These are phyloP conservation scores for Argyresthia albistria DNA, from an alignment of 2,888 invertebrate species.

Conservation along the genomic window DNA sequence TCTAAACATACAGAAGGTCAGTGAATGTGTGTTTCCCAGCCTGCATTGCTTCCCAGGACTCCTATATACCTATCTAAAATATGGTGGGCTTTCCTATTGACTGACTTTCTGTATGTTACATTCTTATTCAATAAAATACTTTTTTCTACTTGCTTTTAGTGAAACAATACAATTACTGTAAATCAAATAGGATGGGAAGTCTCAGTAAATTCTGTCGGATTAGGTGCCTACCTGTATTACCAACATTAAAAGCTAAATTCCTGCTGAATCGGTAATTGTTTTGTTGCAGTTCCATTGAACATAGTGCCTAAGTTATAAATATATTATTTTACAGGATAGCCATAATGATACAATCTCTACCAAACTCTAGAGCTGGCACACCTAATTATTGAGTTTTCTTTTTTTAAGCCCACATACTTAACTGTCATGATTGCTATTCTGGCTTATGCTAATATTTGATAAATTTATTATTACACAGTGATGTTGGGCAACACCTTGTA, in stretches of 20 bases:
- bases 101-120: background rate
- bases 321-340: no score
- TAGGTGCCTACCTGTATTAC: background rate
- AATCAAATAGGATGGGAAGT: conserved; percentile 23
- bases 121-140: no score
- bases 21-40: conserved; percentile 4
- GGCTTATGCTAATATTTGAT: no score
- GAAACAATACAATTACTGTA: conserved; percentile 1
- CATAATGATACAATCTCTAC: no score
- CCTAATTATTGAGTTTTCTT: no score
- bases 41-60: background rate
- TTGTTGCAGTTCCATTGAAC: conserved; percentile 52
- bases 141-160: background rate
- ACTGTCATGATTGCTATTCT: no score
- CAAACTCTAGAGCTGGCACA: no score
- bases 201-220: conserved; percentile 14
- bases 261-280: conserved; percentile 16
- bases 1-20: conserved; percentile 19
- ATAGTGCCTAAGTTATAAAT: no score
- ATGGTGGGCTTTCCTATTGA: background rate
- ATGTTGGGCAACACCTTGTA: no score
- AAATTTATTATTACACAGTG: no score
- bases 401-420: no score
- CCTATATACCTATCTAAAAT: background rate
- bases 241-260: no score